Evolutionary conservation across 2,888 invertebrate genomes (phyloP).

Genomic region (Ophion ventricosus): DNA sequence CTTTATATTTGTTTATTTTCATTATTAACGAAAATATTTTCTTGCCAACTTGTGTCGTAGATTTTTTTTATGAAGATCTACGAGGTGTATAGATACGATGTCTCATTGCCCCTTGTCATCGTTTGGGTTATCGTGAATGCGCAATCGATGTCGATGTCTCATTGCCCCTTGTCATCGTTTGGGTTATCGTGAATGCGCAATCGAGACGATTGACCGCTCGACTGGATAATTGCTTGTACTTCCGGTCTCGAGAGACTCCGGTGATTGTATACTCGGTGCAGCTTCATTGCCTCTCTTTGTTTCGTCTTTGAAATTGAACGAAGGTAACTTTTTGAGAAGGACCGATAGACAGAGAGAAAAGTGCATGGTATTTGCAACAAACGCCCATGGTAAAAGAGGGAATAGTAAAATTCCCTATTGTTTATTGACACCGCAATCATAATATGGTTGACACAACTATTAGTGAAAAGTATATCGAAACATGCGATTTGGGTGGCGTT

Average conservation of each 20-base stretch:
- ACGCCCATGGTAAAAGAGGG: no score
- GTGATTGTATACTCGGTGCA: neutral
- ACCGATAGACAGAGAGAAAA: neutral
- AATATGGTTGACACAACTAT: no score
- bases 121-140: constrained; percentile 67
- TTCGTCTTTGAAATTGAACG: constrained; percentile 8
- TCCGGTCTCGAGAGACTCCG: constrained; percentile 69
- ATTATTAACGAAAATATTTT: no score
- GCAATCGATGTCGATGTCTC: constrained; percentile 66
- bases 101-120: constrained; percentile 66
- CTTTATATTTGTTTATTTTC: no score
- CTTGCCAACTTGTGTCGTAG: no score
- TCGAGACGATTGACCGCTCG: constrained; percentile 75
- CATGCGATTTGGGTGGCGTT: no score
- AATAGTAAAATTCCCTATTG: no score
- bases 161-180: constrained; percentile 66
- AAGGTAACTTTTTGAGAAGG: neutral
- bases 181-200: constrained; percentile 71
- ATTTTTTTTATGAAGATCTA: no score
- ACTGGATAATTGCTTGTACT: constrained; percentile 74
- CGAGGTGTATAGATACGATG: neutral
- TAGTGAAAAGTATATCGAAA: no score
- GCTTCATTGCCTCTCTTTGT: constrained; percentile 24
- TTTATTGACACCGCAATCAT: no score
- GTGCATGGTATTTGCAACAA: no score